Evolutionary conservation across 1,140 invertebrate genomes (phyloP).

Genomic region (Ruditapes philippinarum): DNA sequence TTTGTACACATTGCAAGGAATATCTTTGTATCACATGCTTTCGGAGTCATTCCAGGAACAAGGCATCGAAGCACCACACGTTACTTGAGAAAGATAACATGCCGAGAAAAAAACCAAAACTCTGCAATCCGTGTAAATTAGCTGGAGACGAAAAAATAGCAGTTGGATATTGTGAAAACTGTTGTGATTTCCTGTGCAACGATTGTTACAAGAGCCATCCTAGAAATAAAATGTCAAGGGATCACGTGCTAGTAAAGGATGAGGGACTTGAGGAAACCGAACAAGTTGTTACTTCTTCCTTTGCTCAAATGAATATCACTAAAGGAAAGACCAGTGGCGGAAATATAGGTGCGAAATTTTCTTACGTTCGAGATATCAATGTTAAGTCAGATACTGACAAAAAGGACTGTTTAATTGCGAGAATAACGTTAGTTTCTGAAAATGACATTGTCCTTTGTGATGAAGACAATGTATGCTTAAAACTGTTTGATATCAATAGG

Average conservation of each 20-base stretch:
- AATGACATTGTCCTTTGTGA: background rate
- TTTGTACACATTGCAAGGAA: background rate
- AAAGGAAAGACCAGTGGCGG: no score
- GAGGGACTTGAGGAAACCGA: background rate
- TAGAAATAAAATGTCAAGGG: background rate
- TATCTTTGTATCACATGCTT: background rate
- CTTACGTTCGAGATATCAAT: no score
- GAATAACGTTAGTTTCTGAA: no score
- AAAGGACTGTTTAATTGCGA: no score
- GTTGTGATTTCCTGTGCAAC: background rate
- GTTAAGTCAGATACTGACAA: no score
- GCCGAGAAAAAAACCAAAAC: background rate
- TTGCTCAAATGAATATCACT: no score
- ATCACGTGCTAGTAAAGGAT: background rate
- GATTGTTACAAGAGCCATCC: background rate
- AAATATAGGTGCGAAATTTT: no score
- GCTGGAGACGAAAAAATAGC: background rate
- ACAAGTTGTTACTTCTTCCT: background rate
- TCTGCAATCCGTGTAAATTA: background rate
- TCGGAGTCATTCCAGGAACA: background rate
- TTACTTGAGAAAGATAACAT: background rate
- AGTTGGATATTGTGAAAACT: background rate
- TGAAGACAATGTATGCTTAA: background rate
- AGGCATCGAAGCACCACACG: background rate
- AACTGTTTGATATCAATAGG: background rate